Evolutionary conservation across 2,888 invertebrate species (phyloP).

Genomic region (Xanthia icteritia): DNA sequence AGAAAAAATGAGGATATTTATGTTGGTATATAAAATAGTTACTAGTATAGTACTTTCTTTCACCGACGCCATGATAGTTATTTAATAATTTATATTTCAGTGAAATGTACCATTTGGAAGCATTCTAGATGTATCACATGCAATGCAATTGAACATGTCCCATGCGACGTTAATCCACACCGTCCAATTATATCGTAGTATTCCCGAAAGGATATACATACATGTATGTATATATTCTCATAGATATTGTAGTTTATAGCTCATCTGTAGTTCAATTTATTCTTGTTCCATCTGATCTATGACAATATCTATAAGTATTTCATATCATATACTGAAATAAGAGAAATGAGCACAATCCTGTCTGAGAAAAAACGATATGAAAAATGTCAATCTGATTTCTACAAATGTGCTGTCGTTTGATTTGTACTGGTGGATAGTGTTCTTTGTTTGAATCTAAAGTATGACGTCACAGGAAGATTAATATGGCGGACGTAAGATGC

Average conservation of each 20-base stretch:
- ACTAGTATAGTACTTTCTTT: not conserved
- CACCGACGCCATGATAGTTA: not conserved
- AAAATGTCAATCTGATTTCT: not conserved
- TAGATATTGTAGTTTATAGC: slow-evolving; percentile 4
- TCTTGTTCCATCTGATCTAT: not conserved
- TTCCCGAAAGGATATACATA: slow-evolving; percentile 31
- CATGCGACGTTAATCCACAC: slow-evolving; percentile 40
- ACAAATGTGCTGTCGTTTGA: slow-evolving; percentile 4
- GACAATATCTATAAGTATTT: not conserved
- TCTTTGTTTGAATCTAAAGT: not conserved
- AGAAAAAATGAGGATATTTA: no score
- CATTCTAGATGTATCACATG: slow-evolving; percentile 14
- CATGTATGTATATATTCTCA: not conserved
- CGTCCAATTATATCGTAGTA: slow-evolving; percentile 42
- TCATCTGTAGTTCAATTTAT: slow-evolving; percentile 17
- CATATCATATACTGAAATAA: not conserved
- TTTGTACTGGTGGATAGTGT: not conserved
- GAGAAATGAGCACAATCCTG: not conserved
- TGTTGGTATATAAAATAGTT: no score
- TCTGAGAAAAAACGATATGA: slow-evolving; percentile 1
- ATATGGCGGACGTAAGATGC: not conserved
- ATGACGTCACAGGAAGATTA: not conserved
- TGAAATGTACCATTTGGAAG: not conserved
- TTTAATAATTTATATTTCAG: not conserved
- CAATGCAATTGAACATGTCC: slow-evolving; percentile 26